Base-by-base conservation (phyloP, 1,140 invertebrate genomes). In the Teleopsis dalmanni region DNA sequence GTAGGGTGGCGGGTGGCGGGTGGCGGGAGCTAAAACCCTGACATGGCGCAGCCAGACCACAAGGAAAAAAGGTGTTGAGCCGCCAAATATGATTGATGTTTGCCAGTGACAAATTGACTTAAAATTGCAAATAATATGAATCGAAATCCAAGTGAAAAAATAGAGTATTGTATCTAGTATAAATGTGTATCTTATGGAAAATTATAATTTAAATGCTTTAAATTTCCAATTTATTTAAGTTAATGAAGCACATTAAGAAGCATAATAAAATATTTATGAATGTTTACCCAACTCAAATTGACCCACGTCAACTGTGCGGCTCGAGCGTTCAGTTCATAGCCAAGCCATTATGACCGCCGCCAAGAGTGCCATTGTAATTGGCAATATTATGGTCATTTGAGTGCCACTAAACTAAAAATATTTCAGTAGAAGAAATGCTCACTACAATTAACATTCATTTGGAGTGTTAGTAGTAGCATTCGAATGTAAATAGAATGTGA, bases 81-180 rank as follows among this genome's bases (percentile, higher is more conserved):
- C 7, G 31, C 33, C 16, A 46, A 46, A 31, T 46, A 46, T 46
- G 44, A 46, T 46, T 46, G 44, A 46, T 46, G 44, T 46, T 26
- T 29, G 29, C 35, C 33, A 29, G 21, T 46, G 44, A 46, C 44
- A 46, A 46, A 46, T 46, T 46, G 44, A 46, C 44, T 46, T 8
- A 14, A 25, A 25, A 8, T 23, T 13, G 14, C 26, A 29, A 43
- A 16, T 29, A 29, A 19, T n/a, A n/a, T n/a, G n/a, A n/a, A n/a
- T n/a, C n/a, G 41, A 27, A 9, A 31, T 29, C 41, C 41, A 43
- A 10, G 31, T 29, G 31, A 43, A 43, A 31, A 23, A 27, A 27
- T 43, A 19, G 41, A 25, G 22, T 29, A 11, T 29, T 43, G 13
- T 8, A 13, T 7, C 13, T 29, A 29, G 7, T 13, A 21, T 21